A percentile compares a stretch with the other conserved stretches of the same genome.
Evolutionary conservation across 2,888 invertebrate genomes (phyloP).

Genomic region (Agapetus fuscipes): DNA sequence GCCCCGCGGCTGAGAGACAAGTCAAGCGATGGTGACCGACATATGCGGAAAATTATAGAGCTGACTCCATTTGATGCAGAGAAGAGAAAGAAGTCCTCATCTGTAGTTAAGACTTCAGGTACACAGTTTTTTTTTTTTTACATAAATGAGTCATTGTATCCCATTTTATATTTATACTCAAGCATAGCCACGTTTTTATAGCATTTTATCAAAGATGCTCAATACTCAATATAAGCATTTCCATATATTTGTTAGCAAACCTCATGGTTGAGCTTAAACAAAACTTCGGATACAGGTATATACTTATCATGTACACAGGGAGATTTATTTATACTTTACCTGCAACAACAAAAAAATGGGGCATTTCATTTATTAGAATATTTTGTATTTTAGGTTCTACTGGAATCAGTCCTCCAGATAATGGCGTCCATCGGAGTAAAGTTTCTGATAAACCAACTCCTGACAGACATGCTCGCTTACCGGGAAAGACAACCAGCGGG

Average conservation of each 20-base stretch:
- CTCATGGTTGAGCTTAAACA: no score
- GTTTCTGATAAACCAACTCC: neutral
- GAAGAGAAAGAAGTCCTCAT: neutral
- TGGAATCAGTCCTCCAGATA: neutral
- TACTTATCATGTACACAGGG: no score
- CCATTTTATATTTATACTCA: no score
- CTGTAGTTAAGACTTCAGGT: neutral
- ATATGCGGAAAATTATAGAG: neutral
- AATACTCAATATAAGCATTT: no score
- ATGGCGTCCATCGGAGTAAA: neutral
- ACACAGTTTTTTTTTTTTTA: neutral
- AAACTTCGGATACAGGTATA: no score
- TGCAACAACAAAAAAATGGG: no score
- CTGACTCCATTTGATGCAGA: neutral
- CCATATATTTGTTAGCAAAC: no score
- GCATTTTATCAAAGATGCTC: no score
- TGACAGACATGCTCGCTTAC: slow-evolving; percentile 3
- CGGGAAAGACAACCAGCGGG: slow-evolving; percentile 7
- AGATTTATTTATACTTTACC: no score
- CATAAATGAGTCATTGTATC: no score
- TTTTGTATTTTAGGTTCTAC: neutral
- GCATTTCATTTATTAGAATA: no score
- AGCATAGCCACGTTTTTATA: no score
- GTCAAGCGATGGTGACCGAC: slow-evolving; percentile 5
- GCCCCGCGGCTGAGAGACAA: slow-evolving; percentile 3